Conservation (phyloP, 2,888 invertebrate genomes). For the Pocota personata region DNA sequence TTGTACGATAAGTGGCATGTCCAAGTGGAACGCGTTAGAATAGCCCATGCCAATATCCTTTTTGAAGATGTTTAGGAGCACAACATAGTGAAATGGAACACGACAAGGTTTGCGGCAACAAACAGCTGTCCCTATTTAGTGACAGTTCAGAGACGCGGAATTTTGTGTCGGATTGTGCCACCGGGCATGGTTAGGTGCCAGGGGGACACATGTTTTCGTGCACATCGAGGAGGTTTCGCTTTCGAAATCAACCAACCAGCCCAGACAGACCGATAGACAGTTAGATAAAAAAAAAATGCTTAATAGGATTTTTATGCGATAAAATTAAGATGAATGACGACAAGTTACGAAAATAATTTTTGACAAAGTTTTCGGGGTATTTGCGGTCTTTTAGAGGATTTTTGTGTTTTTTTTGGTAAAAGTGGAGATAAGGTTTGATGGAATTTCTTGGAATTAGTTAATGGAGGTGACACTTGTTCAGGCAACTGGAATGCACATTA, state of each 20-base stretch:
- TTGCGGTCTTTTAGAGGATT: neutral
- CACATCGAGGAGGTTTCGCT: slow-evolving; percentile 30
- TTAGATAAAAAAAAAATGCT: slow-evolving; percentile 57
- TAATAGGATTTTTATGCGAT: slow-evolving; percentile 74
- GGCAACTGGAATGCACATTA: slow-evolving; percentile 11
- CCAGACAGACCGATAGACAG: slow-evolving; percentile 50
- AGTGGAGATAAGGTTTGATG: slow-evolving; percentile 39
- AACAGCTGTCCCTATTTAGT: slow-evolving; percentile 62
- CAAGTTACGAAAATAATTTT: slow-evolving; percentile 69
- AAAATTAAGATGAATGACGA: slow-evolving; percentile 73
- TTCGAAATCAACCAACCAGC: slow-evolving; percentile 50
- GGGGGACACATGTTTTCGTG: slow-evolving; percentile 66
- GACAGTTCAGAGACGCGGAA: slow-evolving; percentile 54
- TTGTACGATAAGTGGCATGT: neutral
- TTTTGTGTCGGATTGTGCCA: slow-evolving; percentile 30
- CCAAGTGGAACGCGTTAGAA: slow-evolving; percentile 59
- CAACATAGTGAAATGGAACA: slow-evolving; percentile 38
- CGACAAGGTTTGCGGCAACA: slow-evolving; percentile 26
- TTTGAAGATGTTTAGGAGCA: slow-evolving; percentile 46
- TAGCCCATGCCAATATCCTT: slow-evolving; percentile 37
- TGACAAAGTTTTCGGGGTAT: slow-evolving; percentile 47
- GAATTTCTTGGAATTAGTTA: slow-evolving; percentile 58
- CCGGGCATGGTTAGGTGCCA: slow-evolving; percentile 42
- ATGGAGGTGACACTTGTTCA: slow-evolving; percentile 54
- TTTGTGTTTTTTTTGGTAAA: neutral